Evolutionary conservation across 2,888 invertebrate species (phyloP).

Genomic region (Trisateles emortualis): DNA sequence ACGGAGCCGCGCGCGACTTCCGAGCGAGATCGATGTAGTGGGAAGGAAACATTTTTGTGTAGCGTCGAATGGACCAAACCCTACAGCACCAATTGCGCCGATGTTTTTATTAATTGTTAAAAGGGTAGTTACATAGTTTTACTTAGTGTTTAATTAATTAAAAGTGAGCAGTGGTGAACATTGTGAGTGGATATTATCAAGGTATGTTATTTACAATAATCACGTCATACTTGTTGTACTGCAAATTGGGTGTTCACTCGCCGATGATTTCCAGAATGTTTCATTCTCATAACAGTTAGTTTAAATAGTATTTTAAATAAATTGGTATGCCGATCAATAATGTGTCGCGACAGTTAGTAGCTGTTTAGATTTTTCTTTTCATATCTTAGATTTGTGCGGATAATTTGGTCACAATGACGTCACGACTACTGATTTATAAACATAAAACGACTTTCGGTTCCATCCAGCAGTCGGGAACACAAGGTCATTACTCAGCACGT

Average conservation of each 20-base stretch:
- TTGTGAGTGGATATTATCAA: conserved; percentile 58
- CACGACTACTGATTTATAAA: conserved; percentile 81
- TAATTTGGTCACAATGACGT: conserved; percentile 82
- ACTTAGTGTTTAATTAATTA: conserved; percentile 44
- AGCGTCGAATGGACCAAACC: conserved; percentile 71
- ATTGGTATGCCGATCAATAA: conserved; percentile 19
- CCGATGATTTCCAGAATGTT: conserved; percentile 48
- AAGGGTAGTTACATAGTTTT: conserved; percentile 24
- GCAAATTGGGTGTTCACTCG: conserved; percentile 66
- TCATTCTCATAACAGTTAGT: conserved; percentile 24
- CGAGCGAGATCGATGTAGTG: conserved; percentile 71
- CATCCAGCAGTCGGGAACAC: conserved; percentile 74
- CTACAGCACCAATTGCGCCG: conserved; percentile 64
- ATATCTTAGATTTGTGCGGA: conserved; percentile 60
- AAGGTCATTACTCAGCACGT: conserved; percentile 75
- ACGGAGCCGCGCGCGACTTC: conserved; percentile 58
- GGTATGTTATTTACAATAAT: conserved; percentile 76
- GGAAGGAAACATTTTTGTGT: conserved; percentile 69
- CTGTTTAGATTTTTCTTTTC: conserved; percentile 45
- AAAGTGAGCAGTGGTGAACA: conserved; percentile 48
- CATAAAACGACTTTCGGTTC: conserved; percentile 77
- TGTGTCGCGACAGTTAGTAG: conserved; percentile 21
- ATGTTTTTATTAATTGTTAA: conserved; percentile 64
- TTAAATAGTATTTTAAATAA: conserved; percentile 10
- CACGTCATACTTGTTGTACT: conserved; percentile 67